Percentiles rank a stretch among this genome's conserved stretches.
Conservation (phyloP, 1,140 invertebrate species). For the Ceratina australensis region DNA sequence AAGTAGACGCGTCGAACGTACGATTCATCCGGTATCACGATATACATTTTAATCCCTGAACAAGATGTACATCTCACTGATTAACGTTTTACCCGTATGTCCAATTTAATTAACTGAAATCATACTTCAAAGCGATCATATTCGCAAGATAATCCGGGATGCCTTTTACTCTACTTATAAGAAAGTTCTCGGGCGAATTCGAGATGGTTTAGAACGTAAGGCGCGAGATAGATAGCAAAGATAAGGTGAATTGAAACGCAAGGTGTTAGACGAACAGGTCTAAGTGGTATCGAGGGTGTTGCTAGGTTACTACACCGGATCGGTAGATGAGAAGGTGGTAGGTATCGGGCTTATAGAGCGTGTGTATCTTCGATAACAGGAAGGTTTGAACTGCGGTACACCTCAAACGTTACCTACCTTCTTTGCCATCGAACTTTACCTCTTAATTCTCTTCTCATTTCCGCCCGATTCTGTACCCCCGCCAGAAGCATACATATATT, state of each 20-base stretch:
- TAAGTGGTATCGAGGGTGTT: constrained; percentile 73
- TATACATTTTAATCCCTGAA: neutral
- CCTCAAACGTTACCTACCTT: constrained; percentile 50
- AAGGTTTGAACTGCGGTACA: constrained; percentile 29
- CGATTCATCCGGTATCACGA: neutral
- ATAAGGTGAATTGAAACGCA: constrained; percentile 75
- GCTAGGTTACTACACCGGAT: constrained; percentile 75
- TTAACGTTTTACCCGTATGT: no score
- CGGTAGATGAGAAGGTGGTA: constrained; percentile 51
- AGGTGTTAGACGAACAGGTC: constrained; percentile 68
- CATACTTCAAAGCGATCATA: neutral
- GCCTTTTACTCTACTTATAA: neutral
- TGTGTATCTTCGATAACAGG: constrained; percentile 48
- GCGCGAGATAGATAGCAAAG: constrained; percentile 72
- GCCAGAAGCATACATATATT: neutral
- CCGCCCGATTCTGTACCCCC: neutral
- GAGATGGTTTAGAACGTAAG: constrained; percentile 19
- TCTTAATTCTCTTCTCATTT: constrained; percentile 50
- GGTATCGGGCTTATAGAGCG: constrained; percentile 30
- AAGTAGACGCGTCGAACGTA: no score
- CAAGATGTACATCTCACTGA: no score
- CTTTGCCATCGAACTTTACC: constrained; percentile 30
- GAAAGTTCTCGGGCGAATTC: constrained; percentile 16
- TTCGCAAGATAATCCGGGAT: neutral
- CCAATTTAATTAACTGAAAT: no score